Base-by-base conservation (phyloP, 2,888 invertebrate species). In the Habroteleia sp. region DNA sequence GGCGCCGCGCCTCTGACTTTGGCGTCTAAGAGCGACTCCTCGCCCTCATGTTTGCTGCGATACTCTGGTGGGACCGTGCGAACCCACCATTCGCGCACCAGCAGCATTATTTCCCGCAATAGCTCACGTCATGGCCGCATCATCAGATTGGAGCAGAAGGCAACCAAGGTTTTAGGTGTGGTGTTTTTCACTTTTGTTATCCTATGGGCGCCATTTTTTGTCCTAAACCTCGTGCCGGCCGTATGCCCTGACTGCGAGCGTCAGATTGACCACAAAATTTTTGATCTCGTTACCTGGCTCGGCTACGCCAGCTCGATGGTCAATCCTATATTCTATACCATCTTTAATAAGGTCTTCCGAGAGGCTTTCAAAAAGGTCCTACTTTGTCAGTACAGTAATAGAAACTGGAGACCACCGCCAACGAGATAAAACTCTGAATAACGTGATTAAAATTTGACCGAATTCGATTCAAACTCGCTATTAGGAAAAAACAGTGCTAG, bases 201-300 rank as follows among this genome's bases (percentile, higher is more conserved):
- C 39, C 91, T 97, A 27, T 97, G 97, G 97, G 95, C 97, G n/a
- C 97, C 97, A 6, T 97, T 97, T 89, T 97, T 97, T 88, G 94
- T 96, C 3, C 91, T 96, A 6, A 97, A 97, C 85, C 91, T 97
- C 85, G 90, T 97, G 77, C 94, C 96, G 7, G 95, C 94, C 0
- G 91, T 97, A 4, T 97, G 97, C 83, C 92, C 92, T 4, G 92
- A 94, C 77, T 97, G 96, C 84, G 95, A 95, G 83, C 91, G 92
- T 29, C 91, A 93, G 63, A 92, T 95, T 48, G 92, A 94, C 52
- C 92, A 91, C 77, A 94, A 95, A 91, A 94, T 96, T 37, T 94
- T 95, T 83, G 96, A 96, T 85, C 91, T 95, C 73, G 97, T 95
- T 63, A 93, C 97, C 41, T 97, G 97, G 97, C 90, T 97, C 74